Evolutionary conservation across 2,113 vertebrate genomes (phyloP).

Genomic region (Triplophysa siluroides): DNA sequence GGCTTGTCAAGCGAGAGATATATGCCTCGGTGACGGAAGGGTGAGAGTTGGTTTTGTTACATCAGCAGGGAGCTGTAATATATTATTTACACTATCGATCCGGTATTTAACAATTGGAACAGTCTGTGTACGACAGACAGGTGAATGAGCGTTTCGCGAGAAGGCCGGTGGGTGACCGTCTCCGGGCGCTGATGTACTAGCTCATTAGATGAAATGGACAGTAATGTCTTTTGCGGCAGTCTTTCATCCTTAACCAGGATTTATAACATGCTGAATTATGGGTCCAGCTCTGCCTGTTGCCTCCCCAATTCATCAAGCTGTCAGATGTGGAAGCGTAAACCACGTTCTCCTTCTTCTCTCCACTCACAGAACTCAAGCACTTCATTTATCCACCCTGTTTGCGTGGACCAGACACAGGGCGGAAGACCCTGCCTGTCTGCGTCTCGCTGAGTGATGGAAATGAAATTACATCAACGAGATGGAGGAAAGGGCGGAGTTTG

Average conservation of each 20-base stretch:
- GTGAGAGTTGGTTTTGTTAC: slow-evolving; percentile 50
- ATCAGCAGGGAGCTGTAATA: slow-evolving; percentile 50
- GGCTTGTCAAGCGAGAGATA: slow-evolving; percentile 48
- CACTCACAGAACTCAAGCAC: slow-evolving; percentile 38
- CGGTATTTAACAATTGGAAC: slow-evolving; percentile 54
- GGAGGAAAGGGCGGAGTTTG: slow-evolving; percentile 23
- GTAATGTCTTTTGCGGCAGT: slow-evolving; percentile 81
- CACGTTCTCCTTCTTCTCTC: slow-evolving; percentile 37
- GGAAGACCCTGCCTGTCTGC: slow-evolving; percentile 31
- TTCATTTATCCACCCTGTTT: slow-evolving; percentile 59
- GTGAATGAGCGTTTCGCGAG: slow-evolving; percentile 55
- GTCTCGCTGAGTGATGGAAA: slow-evolving; percentile 44
- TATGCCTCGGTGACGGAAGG: slow-evolving; percentile 48
- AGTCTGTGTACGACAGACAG: slow-evolving; percentile 41
- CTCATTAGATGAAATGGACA: slow-evolving; percentile 79
- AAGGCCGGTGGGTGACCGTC: slow-evolving; percentile 52
- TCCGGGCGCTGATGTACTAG: slow-evolving; percentile 68
- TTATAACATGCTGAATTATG: slow-evolving; percentile 81
- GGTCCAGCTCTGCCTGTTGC: slow-evolving; percentile 63
- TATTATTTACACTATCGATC: slow-evolving; percentile 63
- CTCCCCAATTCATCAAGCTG: slow-evolving; percentile 76
- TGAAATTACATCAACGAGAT: slow-evolving; percentile 44
- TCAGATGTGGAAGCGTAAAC: slow-evolving; percentile 62
- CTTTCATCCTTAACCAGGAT: slow-evolving; percentile 84
- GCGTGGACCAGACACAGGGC: slow-evolving; percentile 31